Evolutionary conservation across 2,797 vertebrate species (phyloP).

Genomic region (Pempheris klunzingeri): DNA sequence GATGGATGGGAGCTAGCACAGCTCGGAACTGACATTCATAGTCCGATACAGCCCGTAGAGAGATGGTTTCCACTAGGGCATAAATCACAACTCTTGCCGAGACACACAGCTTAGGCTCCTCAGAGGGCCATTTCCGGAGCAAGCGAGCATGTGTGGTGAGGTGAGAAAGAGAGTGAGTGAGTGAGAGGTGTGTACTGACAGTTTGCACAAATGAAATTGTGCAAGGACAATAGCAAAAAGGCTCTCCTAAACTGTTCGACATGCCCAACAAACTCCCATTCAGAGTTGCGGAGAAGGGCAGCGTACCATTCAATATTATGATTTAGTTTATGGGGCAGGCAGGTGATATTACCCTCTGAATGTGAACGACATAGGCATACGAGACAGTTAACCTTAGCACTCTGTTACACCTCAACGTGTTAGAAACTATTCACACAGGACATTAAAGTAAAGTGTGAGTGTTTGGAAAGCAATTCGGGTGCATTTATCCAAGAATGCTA

Average conservation of each 20-base stretch:
- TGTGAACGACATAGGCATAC: constrained; percentile 42
- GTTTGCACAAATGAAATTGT: constrained; percentile 53
- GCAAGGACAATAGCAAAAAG: constrained; percentile 45
- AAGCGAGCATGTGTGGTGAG: constrained; percentile 42
- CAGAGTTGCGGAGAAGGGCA: constrained; percentile 26
- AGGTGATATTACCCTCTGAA: constrained; percentile 47
- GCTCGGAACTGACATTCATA: constrained; percentile 78
- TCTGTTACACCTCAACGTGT: constrained; percentile 23
- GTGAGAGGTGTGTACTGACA: constrained; percentile 24
- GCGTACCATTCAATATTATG: constrained; percentile 35
- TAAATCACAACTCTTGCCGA: constrained; percentile 68
- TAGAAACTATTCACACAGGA: constrained; percentile 2
- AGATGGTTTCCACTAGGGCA: constrained; percentile 71
- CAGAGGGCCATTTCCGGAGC: constrained; percentile 64
- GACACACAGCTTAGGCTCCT: constrained; percentile 48
- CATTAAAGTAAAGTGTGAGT: constrained; percentile 5
- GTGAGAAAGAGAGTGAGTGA: constrained; percentile 11
- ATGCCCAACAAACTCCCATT: constrained; percentile 61
- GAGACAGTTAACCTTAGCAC: constrained; percentile 53
- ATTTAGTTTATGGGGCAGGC: constrained; percentile 47
- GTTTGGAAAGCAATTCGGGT: not conserved
- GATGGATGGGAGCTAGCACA: constrained; percentile 70
- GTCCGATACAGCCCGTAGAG: constrained; percentile 70
- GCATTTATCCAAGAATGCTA: not conserved
- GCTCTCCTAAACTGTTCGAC: constrained; percentile 46